Base-by-base conservation (phyloP, 2,888 invertebrate genomes). In the Ochlodes sylvanus region DNA sequence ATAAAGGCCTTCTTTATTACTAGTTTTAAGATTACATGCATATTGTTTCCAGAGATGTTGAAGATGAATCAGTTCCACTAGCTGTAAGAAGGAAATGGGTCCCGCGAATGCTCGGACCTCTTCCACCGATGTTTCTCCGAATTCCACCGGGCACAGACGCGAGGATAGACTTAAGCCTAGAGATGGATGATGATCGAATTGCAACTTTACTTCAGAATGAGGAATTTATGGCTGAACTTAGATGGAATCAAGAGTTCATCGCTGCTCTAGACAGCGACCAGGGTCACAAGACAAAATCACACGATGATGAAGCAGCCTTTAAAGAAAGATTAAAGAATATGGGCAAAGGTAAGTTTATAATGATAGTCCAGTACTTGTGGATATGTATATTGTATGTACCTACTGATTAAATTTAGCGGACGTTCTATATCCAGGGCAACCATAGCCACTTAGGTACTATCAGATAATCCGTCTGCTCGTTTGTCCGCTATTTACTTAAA, bases 141-240 rank as follows among this genome's bases (percentile, higher is more conserved):
- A 94, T 96, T 73, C 93, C 94, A 5, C 86, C 91, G 1, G 80
- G 84, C 32, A 87, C 90, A 19, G 95, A 95, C 68, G 92, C 90
- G 0, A 81, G 91, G 70, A 89, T 92, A 73, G 93, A 93, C 76
- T 82, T 92, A 1, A 92, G 90, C 72, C 76, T 92, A 7, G 96
- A 96, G 75, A 94, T 98, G 80, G 98, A 98, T 73, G 98, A 98
- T 82, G 98, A 98, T 82, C 94, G 96, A 73, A 96, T 97, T 72
- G 98, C 98, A 0, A 94, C 98, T 71, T 96, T 97, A 86, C 92
- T 98, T 67, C 98, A 98, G 85, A 98, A 98, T 80, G 97, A 97
- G 81, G 98, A 98, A 86, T 98, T 98, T 77, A 96, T 98, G 95
- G 95, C 96, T 55, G 97, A 98, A 80, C 89, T 98, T 42, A 94